Conservation (phyloP, 2,888 invertebrate genomes). For the Platynereis dumerilii region DNA sequence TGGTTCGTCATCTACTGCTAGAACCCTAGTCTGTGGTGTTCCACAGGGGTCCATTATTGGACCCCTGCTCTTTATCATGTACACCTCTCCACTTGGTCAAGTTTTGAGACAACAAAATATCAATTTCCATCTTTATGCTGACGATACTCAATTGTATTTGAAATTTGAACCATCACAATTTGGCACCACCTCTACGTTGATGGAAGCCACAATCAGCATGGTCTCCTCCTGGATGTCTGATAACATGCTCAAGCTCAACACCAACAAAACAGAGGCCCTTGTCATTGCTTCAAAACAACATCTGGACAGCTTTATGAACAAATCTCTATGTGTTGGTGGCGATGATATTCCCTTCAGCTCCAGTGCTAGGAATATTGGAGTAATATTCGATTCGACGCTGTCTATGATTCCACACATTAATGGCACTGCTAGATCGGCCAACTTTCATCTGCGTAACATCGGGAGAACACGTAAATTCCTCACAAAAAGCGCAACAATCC, state of each 20-base stretch:
- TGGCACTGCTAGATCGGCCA: neutral
- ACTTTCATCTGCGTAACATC: neutral
- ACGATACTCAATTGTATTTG: slow-evolving; percentile 5
- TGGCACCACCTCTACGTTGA: too few relatives aligned
- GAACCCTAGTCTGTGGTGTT: neutral
- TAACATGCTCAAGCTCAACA: slow-evolving; percentile 1
- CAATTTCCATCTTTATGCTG: neutral
- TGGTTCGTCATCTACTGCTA: neutral
- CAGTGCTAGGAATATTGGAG: neutral
- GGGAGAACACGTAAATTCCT: neutral
- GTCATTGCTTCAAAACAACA: neutral
- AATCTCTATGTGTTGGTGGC: neutral
- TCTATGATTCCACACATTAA: slow-evolving; percentile 1
- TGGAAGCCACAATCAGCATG: too few relatives aligned
- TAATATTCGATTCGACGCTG: neutral
- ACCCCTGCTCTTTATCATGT: neutral
- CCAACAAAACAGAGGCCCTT: neutral
- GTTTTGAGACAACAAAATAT: neutral
- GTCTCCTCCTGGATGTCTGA: neutral
- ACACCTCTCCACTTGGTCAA: neutral
- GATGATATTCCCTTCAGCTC: neutral
- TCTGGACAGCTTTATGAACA: neutral
- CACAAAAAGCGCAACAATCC: neutral
- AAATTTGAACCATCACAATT: too few relatives aligned
- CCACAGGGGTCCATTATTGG: slow-evolving; percentile 2